Evolutionary conservation across 2,113 vertebrate species (phyloP).

Genomic region (Lathamus discolor): DNA sequence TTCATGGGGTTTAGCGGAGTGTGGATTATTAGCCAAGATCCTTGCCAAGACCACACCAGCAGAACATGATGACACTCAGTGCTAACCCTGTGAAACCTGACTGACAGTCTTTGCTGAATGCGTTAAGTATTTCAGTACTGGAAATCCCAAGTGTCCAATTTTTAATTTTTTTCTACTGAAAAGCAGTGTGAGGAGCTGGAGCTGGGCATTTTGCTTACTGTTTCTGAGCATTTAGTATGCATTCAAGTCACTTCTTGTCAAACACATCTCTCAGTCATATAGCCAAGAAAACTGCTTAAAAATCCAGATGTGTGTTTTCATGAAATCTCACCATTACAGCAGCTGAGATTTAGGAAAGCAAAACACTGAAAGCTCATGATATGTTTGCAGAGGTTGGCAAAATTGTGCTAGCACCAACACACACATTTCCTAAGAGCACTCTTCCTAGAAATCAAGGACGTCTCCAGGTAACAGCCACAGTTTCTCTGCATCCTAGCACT

Average conservation of each 20-base stretch:
- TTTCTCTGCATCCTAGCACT: not conserved
- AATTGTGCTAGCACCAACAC: not conserved
- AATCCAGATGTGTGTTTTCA: not conserved
- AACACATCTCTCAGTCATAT: not conserved
- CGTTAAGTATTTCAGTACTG: not conserved
- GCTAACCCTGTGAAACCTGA: not conserved
- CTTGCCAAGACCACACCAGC: not conserved
- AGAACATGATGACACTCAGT: not conserved
- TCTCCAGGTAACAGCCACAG: not conserved
- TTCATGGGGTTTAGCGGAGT: not conserved
- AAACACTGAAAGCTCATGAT: not conserved
- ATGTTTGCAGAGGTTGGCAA: not conserved
- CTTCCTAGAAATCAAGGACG: not conserved
- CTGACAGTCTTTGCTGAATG: not conserved
- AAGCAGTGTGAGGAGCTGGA: not conserved
- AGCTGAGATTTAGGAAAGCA: constrained; percentile 5
- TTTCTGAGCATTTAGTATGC: not conserved
- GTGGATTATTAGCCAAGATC: not conserved
- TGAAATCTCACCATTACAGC: not conserved
- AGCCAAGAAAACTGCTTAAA: not conserved
- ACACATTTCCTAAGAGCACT: not conserved
- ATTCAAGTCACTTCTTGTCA: not conserved
- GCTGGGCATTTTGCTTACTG: not conserved
- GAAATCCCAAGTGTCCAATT: not conserved
- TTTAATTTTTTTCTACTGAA: not conserved